Conservation (phyloP, 2,888 invertebrate species). For the Pecten maximus region DNA sequence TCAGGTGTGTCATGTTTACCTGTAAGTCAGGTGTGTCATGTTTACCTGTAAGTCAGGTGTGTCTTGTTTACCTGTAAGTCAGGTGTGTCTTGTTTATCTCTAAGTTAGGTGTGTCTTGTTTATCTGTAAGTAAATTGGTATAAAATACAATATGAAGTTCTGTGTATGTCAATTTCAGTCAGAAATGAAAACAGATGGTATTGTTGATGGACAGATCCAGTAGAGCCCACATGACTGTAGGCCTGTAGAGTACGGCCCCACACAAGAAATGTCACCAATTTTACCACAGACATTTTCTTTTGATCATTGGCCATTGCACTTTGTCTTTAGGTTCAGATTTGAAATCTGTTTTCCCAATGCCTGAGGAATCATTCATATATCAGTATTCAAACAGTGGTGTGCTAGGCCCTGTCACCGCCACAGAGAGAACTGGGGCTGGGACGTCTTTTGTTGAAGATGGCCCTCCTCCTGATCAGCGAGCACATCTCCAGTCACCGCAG, state of each 20-base stretch:
- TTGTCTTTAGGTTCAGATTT: not conserved
- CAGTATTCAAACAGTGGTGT: not conserved
- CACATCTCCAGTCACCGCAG: constrained; percentile 75
- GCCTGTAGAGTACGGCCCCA: not conserved
- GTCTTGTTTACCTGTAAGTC: no score
- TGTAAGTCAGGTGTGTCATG: no score
- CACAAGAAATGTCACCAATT: not conserved
- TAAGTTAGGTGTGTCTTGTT: no score
- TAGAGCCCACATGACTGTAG: no score
- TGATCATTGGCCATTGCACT: not conserved
- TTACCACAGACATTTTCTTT: not conserved
- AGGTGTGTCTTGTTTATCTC: no score
- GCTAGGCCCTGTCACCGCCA: constrained; percentile 62
- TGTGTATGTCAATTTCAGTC: no score
- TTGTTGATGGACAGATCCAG: no score
- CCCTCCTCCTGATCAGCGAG: constrained; percentile 70
- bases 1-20: no score
- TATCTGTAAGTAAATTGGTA: no score
- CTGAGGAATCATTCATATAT: not conserved
- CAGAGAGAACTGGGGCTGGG: constrained; percentile 65
- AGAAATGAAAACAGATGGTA: no score
- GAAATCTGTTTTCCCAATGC: not conserved
- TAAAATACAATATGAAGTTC: no score
- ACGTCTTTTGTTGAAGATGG: constrained; percentile 38
- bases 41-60: no score